Conservation (phyloP, 2,888 invertebrate species). For the Apamea epomidion region DNA sequence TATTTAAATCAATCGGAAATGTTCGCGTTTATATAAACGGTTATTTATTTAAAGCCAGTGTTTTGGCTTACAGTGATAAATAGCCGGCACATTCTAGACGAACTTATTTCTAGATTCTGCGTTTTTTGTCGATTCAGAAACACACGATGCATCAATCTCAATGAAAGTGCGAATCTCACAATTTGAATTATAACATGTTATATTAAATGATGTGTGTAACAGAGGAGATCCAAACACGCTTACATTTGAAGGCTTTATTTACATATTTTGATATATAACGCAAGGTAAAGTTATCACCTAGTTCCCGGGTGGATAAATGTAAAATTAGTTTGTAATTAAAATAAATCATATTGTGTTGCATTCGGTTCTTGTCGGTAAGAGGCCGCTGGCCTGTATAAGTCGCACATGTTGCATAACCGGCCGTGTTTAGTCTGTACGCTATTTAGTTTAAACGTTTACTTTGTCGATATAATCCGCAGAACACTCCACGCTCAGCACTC, state of each 20-base stretch:
- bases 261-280: slow-evolving; percentile 62
- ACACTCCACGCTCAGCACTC: slow-evolving; percentile 67
- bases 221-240: slow-evolving; percentile 52
- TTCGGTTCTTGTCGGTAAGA: slow-evolving; percentile 60
- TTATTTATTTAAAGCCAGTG: slow-evolving; percentile 32
- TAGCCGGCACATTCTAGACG: slow-evolving; percentile 34
- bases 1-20: slow-evolving; percentile 47
- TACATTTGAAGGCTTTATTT: slow-evolving; percentile 55
- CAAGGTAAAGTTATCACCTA: slow-evolving; percentile 63
- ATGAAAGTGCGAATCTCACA: slow-evolving; percentile 40
- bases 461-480: slow-evolving; percentile 72
- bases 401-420: slow-evolving; percentile 66
- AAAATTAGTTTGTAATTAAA: slow-evolving; percentile 62
- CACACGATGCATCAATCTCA: slow-evolving; percentile 42
- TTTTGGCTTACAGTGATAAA: slow-evolving; percentile 53
- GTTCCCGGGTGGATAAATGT: slow-evolving; percentile 48
- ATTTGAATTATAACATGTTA: slow-evolving; percentile 53
- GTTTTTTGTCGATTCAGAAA: slow-evolving; percentile 31
- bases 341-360: slow-evolving; percentile 68
- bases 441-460: slow-evolving; percentile 72
- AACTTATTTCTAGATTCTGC: slow-evolving; percentile 38
- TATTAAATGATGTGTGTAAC: slow-evolving; percentile 45
- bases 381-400: slow-evolving; percentile 54
- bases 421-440: slow-evolving; percentile 72
- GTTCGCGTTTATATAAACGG: slow-evolving; percentile 41